Percentiles rank a stretch among this genome's conserved stretches.
phyloP scores from a whole-genome alignment of 2,888 invertebrate species.

The Cecidostiba fungosa region DNA sequence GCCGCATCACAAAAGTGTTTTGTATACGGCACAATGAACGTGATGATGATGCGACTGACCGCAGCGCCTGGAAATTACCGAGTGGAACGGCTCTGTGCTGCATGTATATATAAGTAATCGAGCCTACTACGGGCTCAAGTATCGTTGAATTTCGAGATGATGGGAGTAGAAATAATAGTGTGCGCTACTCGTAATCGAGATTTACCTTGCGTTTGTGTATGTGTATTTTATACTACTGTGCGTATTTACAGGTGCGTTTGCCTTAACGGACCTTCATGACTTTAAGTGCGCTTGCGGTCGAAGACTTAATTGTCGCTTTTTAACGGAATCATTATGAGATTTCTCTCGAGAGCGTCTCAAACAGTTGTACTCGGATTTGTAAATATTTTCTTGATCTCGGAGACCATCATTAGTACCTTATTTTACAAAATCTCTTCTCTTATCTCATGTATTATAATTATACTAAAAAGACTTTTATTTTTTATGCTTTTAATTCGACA shows the following conservation, averaged over 20 bases:
- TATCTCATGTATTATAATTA: not conserved
- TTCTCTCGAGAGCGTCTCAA: not conserved
- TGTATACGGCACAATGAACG: not conserved
- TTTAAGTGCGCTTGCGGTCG: not conserved
- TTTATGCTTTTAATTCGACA: too few species aligned
- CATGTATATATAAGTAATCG: too few species aligned
- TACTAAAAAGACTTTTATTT: too few species aligned
- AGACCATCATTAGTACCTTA: not conserved
- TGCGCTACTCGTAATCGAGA: not conserved
- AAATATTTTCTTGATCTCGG: not conserved
- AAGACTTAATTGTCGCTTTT: not conserved
- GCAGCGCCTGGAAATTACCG: not conserved
- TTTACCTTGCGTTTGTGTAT: not conserved
- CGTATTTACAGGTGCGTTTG: not conserved
- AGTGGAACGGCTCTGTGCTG: not conserved
- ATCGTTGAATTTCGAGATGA: not conserved
- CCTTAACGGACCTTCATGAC: conserved; percentile 8
- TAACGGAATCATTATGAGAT: not conserved
- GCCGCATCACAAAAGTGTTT: conserved; percentile 1
- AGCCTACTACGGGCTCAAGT: too few species aligned
- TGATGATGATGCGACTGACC: not conserved
- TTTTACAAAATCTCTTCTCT: not conserved
- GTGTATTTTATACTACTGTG: not conserved
- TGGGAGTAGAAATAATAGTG: not conserved
- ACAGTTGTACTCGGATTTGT: not conserved